Conservation (phyloP, 2,113 vertebrate genomes). For the Psephotus haematonotus region DNA sequence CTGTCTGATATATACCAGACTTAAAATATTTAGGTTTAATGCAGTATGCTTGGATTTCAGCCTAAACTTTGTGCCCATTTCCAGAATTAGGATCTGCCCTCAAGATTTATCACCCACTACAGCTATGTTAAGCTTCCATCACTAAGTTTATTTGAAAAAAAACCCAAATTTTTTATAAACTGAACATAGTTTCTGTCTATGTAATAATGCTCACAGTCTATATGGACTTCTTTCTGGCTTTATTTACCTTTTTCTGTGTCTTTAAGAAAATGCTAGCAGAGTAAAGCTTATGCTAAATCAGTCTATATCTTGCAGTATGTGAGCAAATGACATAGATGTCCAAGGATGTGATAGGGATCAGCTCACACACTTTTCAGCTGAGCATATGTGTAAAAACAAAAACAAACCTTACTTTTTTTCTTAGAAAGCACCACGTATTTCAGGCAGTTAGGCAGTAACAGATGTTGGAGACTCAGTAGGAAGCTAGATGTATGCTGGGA, state of each 20-base stretch:
- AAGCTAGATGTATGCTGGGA: constrained; percentile 69
- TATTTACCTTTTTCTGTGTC: constrained; percentile 22
- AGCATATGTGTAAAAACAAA: constrained; percentile 73
- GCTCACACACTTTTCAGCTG: constrained; percentile 65
- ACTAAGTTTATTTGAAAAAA: neutral
- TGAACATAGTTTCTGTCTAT: neutral
- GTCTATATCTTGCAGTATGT: constrained; percentile 24
- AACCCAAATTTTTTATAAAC: neutral
- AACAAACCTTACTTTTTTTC: constrained; percentile 70
- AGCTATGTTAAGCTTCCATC: constrained; percentile 4
- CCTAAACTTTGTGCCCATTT: constrained; percentile 30
- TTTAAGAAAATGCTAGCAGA: constrained; percentile 30
- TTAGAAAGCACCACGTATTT: constrained; percentile 61
- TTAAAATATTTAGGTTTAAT: constrained; percentile 69
- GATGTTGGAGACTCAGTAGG: constrained; percentile 74
- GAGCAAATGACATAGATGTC: constrained; percentile 66
- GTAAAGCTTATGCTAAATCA: neutral
- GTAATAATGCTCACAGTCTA: neutral
- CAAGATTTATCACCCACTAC: neutral
- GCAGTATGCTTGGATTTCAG: constrained; percentile 61
- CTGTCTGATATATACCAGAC: constrained; percentile 54
- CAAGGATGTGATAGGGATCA: constrained; percentile 60
- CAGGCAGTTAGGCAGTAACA: constrained; percentile 71
- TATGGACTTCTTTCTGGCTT: neutral
- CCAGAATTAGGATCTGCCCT: constrained; percentile 33